Evolutionary conservation across 1,140 invertebrate species (phyloP).

Genomic region (Adelges cooleyi): DNA sequence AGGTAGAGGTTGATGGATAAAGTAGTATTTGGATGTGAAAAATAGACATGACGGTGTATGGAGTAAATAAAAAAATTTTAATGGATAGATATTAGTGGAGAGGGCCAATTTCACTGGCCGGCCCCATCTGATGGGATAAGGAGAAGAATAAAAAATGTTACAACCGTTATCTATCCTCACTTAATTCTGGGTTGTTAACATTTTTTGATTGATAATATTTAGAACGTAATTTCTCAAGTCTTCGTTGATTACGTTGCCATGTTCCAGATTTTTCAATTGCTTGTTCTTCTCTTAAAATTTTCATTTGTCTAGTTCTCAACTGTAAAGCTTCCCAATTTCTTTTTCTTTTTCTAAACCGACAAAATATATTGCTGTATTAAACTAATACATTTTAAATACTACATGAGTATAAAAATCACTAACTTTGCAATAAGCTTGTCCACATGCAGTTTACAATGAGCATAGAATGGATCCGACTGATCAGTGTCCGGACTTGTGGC

Average conservation of each 20-base stretch:
- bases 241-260: constrained; percentile 61
- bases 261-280: constrained; percentile 48
- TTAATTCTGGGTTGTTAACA: constrained; percentile 37
- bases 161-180: too few relatives aligned
- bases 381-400: background rate
- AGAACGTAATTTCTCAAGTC: constrained; percentile 60
- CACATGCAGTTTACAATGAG: constrained; percentile 86
- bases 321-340: constrained; percentile 82
- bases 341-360: constrained; percentile 45
- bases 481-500: constrained; percentile 85
- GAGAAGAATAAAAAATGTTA: too few relatives aligned
- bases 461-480: constrained; percentile 93
- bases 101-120: too few relatives aligned
- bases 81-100: too few relatives aligned
- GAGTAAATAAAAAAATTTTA: too few relatives aligned
- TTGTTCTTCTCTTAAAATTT: constrained; percentile 44
- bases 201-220: constrained; percentile 65
- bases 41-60: background rate
- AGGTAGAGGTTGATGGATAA: too few relatives aligned
- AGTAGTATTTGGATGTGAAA: too few relatives aligned
- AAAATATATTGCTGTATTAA: too few relatives aligned
- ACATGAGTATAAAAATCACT: background rate
- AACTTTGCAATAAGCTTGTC: constrained; percentile 63
- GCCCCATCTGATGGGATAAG: too few relatives aligned
- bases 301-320: constrained; percentile 56